Evolutionary conservation across 2,888 invertebrate species (phyloP), one percentile per base, ranked within the genome.

Genomic region (Glaucopsyche alexis): DNA sequence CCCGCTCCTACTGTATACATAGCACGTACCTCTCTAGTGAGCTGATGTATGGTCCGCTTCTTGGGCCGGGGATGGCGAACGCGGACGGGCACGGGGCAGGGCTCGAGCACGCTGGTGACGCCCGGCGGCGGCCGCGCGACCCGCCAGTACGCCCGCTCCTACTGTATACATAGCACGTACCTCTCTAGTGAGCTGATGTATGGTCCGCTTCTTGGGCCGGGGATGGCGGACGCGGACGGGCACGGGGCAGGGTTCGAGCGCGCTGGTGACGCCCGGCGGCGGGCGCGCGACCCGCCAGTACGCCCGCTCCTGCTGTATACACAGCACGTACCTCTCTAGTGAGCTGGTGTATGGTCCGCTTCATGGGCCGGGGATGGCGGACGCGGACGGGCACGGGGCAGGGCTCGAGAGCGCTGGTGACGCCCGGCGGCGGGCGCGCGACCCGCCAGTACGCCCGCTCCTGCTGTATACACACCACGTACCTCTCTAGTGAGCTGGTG

Each of bases 371-470:
- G 60, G 94, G 94, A 74, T 96, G 96, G 75, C 96, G 94, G 81
- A 95, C 95, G 76, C 96, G 94, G 75, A 95, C 95, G 67, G 97
- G 97, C 79, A 97, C 95, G 52, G 97, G 98, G 83, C 97, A 96
- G 75, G 96, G 96, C 88, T 98, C 98, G 78, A 98, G 93, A 77
- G 96, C 96, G 83, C 96, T 96, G 78, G 96, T 94, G 86, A 96
- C 95, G 74, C 98, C 98, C 29, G 98, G 98, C 74, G 98, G 98
- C 73, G 99, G 99, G 81, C 98, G 95, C 84, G 98, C 97, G 74
- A 99, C 97, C 78, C 98, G 95, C 99, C 99, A 99, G 92, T 98
- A 99, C 72, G 99, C 99, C 79, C 98, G 95, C 88, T 99, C 99
- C 82, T 99, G 99, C 52, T 55, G 8, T 55, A 47, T 47, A 47